Conservation (phyloP, 2,113 vertebrate genomes). For the Petaurus breviceps region DNA sequence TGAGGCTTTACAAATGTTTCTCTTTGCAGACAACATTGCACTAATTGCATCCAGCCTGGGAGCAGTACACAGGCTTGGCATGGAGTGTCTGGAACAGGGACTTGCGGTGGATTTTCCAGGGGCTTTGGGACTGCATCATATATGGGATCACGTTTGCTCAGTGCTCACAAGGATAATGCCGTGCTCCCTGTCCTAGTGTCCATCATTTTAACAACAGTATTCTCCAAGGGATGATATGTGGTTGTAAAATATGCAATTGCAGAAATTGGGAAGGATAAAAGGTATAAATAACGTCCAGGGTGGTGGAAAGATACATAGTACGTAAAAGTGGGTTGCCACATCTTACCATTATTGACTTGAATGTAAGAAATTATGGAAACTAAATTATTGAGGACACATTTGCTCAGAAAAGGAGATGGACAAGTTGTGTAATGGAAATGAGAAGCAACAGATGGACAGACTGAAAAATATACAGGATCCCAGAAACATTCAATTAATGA, state of each 20-base stretch:
- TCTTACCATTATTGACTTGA: not conserved
- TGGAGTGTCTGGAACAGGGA: not conserved
- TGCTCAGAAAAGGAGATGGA: not conserved
- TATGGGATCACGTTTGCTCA: not conserved
- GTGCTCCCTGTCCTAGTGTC: not conserved
- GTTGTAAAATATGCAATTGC: not conserved
- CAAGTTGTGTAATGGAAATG: not conserved
- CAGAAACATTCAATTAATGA: not conserved
- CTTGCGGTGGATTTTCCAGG: not conserved
- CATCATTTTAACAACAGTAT: not conserved
- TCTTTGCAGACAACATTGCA: not conserved
- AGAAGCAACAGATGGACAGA: not conserved
- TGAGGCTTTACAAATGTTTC: not conserved
- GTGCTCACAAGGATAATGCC: not conserved
- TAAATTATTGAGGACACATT: not conserved
- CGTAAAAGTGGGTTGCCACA: not conserved
- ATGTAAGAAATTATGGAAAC: not conserved
- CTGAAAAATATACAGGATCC: not conserved
- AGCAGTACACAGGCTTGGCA: not conserved
- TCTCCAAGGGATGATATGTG: not conserved
- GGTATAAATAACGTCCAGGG: not conserved
- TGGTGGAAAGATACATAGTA: not conserved
- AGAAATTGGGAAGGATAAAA: not conserved
- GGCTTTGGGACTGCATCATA: not conserved
- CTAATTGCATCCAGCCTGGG: not conserved